A percentile compares a stretch with the other conserved stretches of the same genome.
These are phyloP conservation scores for Sarcophaga variegata DNA, from an alignment of 2,888 invertebrate species.

Conservation along the genomic window DNA sequence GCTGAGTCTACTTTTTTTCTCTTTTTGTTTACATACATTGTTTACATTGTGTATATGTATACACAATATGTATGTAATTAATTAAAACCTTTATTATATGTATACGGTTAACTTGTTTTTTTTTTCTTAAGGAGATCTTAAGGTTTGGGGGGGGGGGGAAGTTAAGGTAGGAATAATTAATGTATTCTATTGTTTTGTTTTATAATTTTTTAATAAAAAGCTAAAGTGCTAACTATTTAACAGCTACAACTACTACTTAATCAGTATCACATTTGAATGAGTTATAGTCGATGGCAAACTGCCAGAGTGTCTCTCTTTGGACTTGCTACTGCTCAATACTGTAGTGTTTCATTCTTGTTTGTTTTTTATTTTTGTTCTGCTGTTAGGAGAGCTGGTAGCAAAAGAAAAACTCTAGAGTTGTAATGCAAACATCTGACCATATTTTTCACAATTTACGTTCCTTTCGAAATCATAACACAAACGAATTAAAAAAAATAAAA, in stretches of 20 bases:
- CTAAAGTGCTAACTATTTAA: conserved; percentile 69
- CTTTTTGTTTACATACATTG: background rate
- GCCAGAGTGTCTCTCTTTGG: conserved; percentile 51
- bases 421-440: conserved; percentile 69
- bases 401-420: conserved; percentile 63
- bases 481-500: conserved; percentile 54
- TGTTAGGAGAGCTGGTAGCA: background rate
- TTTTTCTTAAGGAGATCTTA: background rate
- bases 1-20: conserved; percentile 26
- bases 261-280: conserved; percentile 70
- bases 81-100: conserved; percentile 23
- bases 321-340: conserved; percentile 1
- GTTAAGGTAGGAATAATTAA: conserved; percentile 28
- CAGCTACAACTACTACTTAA: conserved; percentile 69
- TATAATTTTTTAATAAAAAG: conserved; percentile 55
- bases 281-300: conserved; percentile 70
- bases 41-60: background rate
- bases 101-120: background rate
- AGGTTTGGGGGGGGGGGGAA: background rate
- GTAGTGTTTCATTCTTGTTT: background rate
- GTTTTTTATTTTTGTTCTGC: background rate
- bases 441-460: conserved; percentile 70
- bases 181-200: conserved; percentile 15
- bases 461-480: conserved; percentile 69
- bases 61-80: background rate